These are phyloP conservation scores for Brotula barbata DNA, from an alignment of 2,797 vertebrate species.

Conservation along the genomic window DNA sequence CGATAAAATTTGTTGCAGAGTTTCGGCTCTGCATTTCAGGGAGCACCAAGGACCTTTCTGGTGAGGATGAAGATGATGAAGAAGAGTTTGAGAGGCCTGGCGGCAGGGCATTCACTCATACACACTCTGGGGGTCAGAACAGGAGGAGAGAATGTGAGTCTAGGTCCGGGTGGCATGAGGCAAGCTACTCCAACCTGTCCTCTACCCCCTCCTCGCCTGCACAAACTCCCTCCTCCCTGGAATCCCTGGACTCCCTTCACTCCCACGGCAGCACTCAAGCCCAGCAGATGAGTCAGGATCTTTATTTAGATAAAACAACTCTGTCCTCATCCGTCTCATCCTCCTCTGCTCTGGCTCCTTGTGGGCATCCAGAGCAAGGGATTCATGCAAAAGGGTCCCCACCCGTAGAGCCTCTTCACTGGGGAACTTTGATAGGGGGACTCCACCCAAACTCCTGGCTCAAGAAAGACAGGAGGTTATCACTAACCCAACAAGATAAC, in stretches of 20 bases:
- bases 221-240: conserved; percentile 78
- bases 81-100: conserved; percentile 6
- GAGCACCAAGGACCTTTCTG: conserved; percentile 44
- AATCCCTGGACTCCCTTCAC: conserved; percentile 87
- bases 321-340: not conserved
- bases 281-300: conserved; percentile 54
- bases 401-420: conserved; percentile 56
- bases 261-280: conserved; percentile 74
- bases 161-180: conserved; percentile 35
- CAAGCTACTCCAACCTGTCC: conserved; percentile 84
- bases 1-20: conserved; percentile 69
- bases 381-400: conserved; percentile 32
- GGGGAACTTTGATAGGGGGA: conserved; percentile 64
- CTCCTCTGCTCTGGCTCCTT: not conserved
- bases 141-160: conserved; percentile 21
- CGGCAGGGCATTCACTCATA: not conserved
- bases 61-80: conserved; percentile 26
- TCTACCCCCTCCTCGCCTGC: conserved; percentile 82
- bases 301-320: not conserved
- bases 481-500: conserved; percentile 78
- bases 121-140: conserved; percentile 34
- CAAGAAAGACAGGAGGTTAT: conserved; percentile 78
- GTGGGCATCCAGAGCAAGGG: conserved; percentile 6
- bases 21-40: conserved; percentile 55
- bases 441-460: conserved; percentile 85